Base-by-base conservation (phyloP, 2,888 invertebrate genomes). In the Andrena flavipes region DNA sequence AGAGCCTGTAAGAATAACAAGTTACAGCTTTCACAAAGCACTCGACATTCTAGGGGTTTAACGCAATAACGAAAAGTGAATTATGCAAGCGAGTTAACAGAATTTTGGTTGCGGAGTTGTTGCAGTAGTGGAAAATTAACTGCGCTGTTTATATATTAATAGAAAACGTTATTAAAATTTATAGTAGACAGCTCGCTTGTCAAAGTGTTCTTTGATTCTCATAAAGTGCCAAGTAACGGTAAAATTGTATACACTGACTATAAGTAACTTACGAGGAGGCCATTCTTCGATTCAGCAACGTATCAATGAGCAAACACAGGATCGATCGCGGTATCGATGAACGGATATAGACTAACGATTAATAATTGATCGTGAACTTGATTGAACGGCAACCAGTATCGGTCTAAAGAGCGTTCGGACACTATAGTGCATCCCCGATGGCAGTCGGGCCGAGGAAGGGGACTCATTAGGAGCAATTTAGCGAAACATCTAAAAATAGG, bases 381-480 rank as follows among this genome's bases (percentile, higher is more conserved):
- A 70, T 82, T 33, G 54, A 76, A 54, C 67, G 33, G 10, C 49
- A 23, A 77, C n/a, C 56, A 35, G 48, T 77, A 35, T 76, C 71
- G 48, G 64, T 84, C 74, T 67, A 64, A 82, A 65, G 77, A 70
- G 71, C 76, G 83, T 84, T 79, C 80, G 62, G 65, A 76, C 71
- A 84, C 85, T 85, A 85, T 83, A 76, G 71, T 5, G 69, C 68
- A 82, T 84, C 76, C 79, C 68, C 81, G 76, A 30, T 60, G 72
- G 20, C 56, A 33, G 62, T 10, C 42, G 20, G 10, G 29, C 65
- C 65, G 76, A 48, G 69, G 84, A 79, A 71, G 73, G 73, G 71
- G 51, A 29, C 87, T 89, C 85, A 87, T 91, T 90, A 91, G 82
- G 79, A 84, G 80, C 89, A 91, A 91, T 92, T 92, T 90, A 91